These are phyloP conservation scores for Actias luna DNA, from an alignment of 2,888 invertebrate species.

Conservation along the genomic window DNA sequence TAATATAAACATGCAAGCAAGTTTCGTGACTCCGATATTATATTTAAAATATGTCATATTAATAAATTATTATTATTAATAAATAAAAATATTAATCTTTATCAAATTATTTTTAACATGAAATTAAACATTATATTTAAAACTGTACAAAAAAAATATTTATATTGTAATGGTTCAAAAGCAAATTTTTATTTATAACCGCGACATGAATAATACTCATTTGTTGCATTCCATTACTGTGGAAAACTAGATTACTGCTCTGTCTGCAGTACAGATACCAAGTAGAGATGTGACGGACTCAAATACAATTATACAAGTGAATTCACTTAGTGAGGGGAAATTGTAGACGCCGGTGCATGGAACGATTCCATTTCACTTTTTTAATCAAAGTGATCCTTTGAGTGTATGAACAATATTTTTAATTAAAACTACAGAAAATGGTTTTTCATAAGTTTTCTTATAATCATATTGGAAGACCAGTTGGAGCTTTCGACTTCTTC, in stretches of 20 bases:
- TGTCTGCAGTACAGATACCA: background rate
- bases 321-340: slow-evolving; percentile 29
- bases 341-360: slow-evolving; percentile 36
- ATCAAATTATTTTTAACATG: too few relatives aligned
- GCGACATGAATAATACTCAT: background rate
- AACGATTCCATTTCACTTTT: slow-evolving; percentile 35
- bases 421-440: background rate
- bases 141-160: too few relatives aligned
- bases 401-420: background rate
- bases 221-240: background rate
- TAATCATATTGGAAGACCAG: too few relatives aligned
- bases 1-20: too few relatives aligned
- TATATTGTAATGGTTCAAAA: background rate
- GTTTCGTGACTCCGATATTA: too few relatives aligned
- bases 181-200: background rate
- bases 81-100: too few relatives aligned
- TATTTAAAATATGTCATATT: too few relatives aligned
- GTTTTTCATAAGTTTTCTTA: background rate
- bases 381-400: slow-evolving; percentile 27
- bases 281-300: background rate
- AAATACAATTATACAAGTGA: background rate
- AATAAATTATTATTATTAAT: too few relatives aligned
- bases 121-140: too few relatives aligned
- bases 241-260: background rate
- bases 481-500: too few relatives aligned